phyloP scores from a whole-genome alignment of 2,113 vertebrate genomes.

The Ranitomeya variabilis region DNA sequence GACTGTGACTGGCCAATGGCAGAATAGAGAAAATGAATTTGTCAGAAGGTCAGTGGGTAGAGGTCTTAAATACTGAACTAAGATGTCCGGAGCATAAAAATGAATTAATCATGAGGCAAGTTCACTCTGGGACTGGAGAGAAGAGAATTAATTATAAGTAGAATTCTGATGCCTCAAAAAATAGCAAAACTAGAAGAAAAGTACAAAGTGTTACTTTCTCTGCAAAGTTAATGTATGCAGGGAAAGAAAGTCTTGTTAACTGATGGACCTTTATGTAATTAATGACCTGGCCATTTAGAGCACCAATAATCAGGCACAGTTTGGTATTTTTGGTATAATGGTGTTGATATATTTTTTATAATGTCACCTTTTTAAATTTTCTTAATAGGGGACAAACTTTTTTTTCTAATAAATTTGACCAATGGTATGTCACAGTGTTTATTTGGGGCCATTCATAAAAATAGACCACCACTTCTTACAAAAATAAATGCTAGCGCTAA shows the following conservation, averaged over 20 bases:
- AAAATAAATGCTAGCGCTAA: too few species aligned
- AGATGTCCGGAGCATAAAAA: neutral
- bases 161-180: neutral
- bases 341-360: neutral
- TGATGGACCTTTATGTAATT: neutral
- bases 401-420: too few species aligned
- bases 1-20: conserved; percentile 10
- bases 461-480: too few species aligned
- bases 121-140: conserved; percentile 8
- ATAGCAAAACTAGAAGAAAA: neutral
- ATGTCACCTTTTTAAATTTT: neutral
- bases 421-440: neutral
- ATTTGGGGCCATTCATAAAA: neutral
- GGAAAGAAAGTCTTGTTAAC: neutral
- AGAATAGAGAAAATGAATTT: conserved; percentile 8
- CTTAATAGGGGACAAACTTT: neutral
- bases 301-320: neutral
- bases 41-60: conserved; percentile 13
- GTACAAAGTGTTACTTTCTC: neutral
- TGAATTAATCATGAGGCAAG: conserved; percentile 8
- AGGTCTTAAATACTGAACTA: conserved; percentile 15
- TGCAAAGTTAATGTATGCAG: neutral
- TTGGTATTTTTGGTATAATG: neutral
- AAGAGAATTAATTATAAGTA: neutral
- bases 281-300: neutral